Evolutionary conservation across 1,140 invertebrate species (phyloP), one percentile per base, ranked within the genome.

Genomic region (Drosophila tristis): DNA sequence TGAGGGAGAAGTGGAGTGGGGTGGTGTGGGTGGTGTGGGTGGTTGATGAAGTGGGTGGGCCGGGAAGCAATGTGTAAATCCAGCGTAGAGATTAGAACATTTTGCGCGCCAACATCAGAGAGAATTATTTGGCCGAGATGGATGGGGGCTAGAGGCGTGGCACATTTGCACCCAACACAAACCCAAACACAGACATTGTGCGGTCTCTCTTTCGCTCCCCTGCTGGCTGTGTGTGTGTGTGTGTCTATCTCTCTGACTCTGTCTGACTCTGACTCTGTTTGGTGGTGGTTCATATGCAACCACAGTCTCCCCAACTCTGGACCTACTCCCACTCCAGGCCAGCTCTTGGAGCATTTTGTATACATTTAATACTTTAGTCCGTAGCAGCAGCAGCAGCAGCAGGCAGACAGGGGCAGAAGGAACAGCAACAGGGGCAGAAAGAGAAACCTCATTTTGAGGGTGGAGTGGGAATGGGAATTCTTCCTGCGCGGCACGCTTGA

Each of bases 221-320:
- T 16, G 23, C 45, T 43, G 57, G 7, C 16, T 20, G 20, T 20
- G 20, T 20, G 20, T 20, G 20, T 20, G 20, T 20, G 20, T 20
- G 51, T n/a, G n/a, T 55, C 39, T 71, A 23, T 26, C 29, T 15
- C 16, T 65, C 67, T 35, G 39, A 8, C 13, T 35, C 44, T 62
- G 23, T 47, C 44, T 59, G 23, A 25, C 23, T 66, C 55, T 15
- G 23, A 25, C 25, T 6, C 20, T 23, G 31, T 43, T 61, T 50
- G 84, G 75, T 89, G 82, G 82, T 87, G 78, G 79, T 87, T 79
- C 75, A 58, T 50, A 76, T 82, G 66, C 64, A 82, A 70, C 75
- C 82, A 68, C 82, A 86, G 55, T 25, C 65, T 49, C 49, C 45
- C 49, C 45, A 13, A 13, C 42, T 20, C 1, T 13, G 35, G 35